Evolutionary conservation across 2,113 vertebrate genomes (phyloP).

Genomic region (Aramus guarauna): DNA sequence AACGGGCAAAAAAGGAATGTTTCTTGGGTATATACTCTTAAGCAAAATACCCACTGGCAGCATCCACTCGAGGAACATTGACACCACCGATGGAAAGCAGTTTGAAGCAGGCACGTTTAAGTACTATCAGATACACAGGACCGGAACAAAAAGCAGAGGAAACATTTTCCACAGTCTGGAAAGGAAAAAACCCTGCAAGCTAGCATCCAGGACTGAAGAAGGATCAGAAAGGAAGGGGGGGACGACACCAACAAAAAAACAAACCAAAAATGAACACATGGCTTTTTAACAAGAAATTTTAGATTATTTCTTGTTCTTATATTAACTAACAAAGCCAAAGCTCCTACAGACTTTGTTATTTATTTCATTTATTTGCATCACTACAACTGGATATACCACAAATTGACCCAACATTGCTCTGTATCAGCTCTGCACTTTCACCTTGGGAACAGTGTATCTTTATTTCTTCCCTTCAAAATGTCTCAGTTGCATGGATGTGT

Average conservation of each 20-base stretch:
- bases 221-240: background rate
- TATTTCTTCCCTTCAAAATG: background rate
- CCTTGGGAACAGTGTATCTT: background rate
- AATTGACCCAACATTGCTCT: background rate
- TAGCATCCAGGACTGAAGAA: background rate
- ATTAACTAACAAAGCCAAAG: background rate
- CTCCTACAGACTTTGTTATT: background rate
- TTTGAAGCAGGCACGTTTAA: background rate
- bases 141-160: background rate
- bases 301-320: background rate
- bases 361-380: background rate
- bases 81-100: background rate
- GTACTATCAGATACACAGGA: background rate
- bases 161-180: background rate
- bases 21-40: background rate
- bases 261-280: background rate
- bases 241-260: no score
- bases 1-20: background rate
- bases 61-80: rapidly evolving
- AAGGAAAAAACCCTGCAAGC: background rate
- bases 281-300: background rate
- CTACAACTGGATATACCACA: background rate
- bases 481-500: background rate
- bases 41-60: background rate
- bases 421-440: background rate